A percentile compares a stretch with the other conserved stretches of the same genome.
Evolutionary conservation across 2,113 vertebrate species (phyloP).

Genomic region (Lepus americanus): DNA sequence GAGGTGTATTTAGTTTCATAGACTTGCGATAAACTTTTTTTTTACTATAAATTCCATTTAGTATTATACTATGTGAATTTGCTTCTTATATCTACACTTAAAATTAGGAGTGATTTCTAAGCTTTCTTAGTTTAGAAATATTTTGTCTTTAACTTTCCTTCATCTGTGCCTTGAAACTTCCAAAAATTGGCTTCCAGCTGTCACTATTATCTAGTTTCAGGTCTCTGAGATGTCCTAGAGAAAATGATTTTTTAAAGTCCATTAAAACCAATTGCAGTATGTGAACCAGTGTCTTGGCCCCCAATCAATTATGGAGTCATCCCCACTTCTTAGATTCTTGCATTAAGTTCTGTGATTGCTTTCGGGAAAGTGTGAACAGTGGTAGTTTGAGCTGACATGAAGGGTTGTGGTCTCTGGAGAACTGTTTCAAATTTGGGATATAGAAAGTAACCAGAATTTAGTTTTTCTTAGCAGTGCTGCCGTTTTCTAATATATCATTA

Average conservation of each 20-base stretch:
- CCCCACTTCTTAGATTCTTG: neutral
- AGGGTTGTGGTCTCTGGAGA: neutral
- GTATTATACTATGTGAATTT: neutral
- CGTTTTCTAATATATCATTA: constrained; percentile 24
- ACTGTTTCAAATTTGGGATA: constrained; percentile 10
- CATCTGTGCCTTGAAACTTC: constrained; percentile 52
- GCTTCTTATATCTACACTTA: neutral
- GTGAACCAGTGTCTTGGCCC: neutral
- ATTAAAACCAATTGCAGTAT: constrained; percentile 6
- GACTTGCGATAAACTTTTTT: neutral
- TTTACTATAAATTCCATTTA: constrained; percentile 46
- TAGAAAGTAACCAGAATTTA: neutral
- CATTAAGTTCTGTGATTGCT: neutral
- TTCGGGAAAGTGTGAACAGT: neutral
- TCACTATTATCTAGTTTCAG: constrained; percentile 41
- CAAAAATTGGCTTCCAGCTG: constrained; percentile 43
- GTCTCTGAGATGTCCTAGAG: constrained; percentile 18
- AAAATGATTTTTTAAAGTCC: constrained; percentile 57
- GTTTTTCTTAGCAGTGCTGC: neutral
- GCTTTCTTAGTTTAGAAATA: neutral
- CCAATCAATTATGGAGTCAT: neutral
- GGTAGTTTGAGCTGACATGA: neutral
- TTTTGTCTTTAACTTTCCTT: constrained; percentile 51
- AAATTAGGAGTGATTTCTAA: constrained; percentile 20
- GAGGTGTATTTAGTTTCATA: neutral